These are phyloP conservation scores for cattle (Bos taurus) DNA, from an alignment of 2,113 vertebrate species.

Conservation along the genomic window DNA sequence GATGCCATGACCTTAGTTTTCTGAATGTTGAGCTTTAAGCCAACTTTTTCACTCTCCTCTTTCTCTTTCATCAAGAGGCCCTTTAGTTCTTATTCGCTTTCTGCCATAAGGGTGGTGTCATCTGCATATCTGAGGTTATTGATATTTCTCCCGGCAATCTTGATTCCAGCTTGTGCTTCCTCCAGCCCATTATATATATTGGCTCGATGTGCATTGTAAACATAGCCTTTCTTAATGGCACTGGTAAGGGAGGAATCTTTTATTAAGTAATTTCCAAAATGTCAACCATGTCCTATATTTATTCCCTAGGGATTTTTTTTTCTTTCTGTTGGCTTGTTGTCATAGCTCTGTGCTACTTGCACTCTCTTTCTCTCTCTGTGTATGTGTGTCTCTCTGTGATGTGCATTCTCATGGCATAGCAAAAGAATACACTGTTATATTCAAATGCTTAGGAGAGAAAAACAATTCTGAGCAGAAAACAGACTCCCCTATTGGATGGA, in stretches of 20 bases:
- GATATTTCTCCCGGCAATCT: not conserved
- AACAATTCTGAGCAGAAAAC: not conserved
- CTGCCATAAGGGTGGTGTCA: not conserved
- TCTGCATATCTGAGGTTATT: not conserved
- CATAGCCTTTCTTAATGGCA: not conserved
- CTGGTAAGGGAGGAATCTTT: not conserved
- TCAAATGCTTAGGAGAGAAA: not conserved
- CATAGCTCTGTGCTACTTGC: not conserved
- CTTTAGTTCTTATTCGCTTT: not conserved
- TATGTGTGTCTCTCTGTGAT: not conserved
- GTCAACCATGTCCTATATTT: not conserved
- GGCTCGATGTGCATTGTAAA: not conserved
- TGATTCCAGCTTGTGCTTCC: not conserved
- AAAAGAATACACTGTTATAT: not conserved
- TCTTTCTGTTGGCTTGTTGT: not conserved
- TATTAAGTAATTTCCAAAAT: slow-evolving; percentile 13
- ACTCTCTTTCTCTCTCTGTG: not conserved
- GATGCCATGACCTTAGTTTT: not conserved
- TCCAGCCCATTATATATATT: not conserved
- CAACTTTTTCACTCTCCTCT: not conserved
- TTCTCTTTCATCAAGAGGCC: not conserved
- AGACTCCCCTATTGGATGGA: not conserved
- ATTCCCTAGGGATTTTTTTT: not conserved
- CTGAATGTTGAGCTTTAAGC: not conserved
- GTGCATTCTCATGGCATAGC: not conserved